Evolutionary conservation across 2,888 invertebrate species (phyloP), one percentile per base, ranked within the genome.

Genomic region (Caradrina kadenii): DNA sequence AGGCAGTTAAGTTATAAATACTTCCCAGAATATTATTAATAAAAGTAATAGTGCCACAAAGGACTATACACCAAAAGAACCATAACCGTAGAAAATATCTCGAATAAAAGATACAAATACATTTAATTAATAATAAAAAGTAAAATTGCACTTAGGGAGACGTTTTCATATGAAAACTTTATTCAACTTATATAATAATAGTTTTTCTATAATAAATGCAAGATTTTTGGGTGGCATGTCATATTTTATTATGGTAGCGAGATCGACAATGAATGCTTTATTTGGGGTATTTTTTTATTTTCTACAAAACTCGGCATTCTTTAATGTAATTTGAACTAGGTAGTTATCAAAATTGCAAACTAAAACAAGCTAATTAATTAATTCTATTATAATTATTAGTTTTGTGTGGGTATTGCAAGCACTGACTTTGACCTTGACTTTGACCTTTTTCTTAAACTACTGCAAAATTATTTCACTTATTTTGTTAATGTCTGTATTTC

Each of bases 81-180:
- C 93, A 88, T 84, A 91, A 93, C 93, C 93, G 82, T 79, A 83
- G 76, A 83, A 82, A 87, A 85, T 84, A 76, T 80, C 85, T 83
- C 80, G 80, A 81, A 85, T 82, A 87, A 85, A 82, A 26, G 81
- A 77, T 73, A 76, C 45, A 72, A 81, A 71, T 77, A 70, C 50
- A 66, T 75, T 73, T 70, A 83, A 85, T 85, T 85, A 86, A 85
- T 88, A 87, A 86, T 82, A 84, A 76, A 79, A 74, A 82, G 87
- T 91, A 91, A 93, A 94, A 94, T 94, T 94, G 94, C 94, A 94
- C 94, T 92, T 89, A 89, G 86, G 90, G 86, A 92, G 88, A 91
- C 78, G 89, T 89, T 90, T 89, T 89, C 90, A 80, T 64, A 84
- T 73, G 90, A 90, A 88, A 90, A 87, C 86, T 82, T 79, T 86